Evolutionary conservation across 1,140 invertebrate species (phyloP), one percentile per base, ranked within the genome.

Genomic region (Ctenoplectra terminalis): DNA sequence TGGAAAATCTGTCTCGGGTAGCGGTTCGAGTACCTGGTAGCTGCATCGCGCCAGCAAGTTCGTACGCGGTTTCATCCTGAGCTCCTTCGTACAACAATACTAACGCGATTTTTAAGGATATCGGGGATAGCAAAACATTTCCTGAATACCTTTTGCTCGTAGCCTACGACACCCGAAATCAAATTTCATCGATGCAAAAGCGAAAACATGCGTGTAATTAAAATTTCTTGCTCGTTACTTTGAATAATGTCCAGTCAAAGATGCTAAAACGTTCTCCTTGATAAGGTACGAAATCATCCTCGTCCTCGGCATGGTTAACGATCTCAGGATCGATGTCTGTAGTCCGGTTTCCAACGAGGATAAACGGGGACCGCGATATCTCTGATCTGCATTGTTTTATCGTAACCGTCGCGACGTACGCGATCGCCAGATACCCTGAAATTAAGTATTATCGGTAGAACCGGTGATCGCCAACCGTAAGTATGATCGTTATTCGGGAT

Each of bases 121-220:
- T 94, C 0, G 97, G 97, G 0, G 97, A 98, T 43, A 98, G 89
- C n/a, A 98, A 92, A 13, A 97, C 91, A 90, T 97, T 97, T 0
- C 93, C 94, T 2, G 90, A 73, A 5, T 94, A 93, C 11, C 85
- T 87, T 23, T 85, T 91, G 23, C 84, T 75, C 66, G 94, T 70
- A 6, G 73, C 85, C 94, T 94, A 72, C 69, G 58, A 75, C 40
- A 40, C n/a, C n/a, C n/a, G n/a, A n/a, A n/a, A n/a, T n/a, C n/a
- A n/a, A n/a, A n/a, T n/a, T n/a, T n/a, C n/a, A n/a, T n/a, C n/a
- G n/a, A n/a, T n/a, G n/a, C n/a, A n/a, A n/a, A n/a, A n/a, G n/a
- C n/a, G n/a, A n/a, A n/a, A n/a, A 20, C 2, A 63, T 7, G 26
- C 1, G 5, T 34, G 3, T 34, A 54, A 63, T 80, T 34, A 50